Percentiles rank a stretch among this genome's conserved stretches.
These are phyloP conservation scores for Diorhabda carinulata DNA, from an alignment of 1,140 invertebrate species.

Conservation along the genomic window DNA sequence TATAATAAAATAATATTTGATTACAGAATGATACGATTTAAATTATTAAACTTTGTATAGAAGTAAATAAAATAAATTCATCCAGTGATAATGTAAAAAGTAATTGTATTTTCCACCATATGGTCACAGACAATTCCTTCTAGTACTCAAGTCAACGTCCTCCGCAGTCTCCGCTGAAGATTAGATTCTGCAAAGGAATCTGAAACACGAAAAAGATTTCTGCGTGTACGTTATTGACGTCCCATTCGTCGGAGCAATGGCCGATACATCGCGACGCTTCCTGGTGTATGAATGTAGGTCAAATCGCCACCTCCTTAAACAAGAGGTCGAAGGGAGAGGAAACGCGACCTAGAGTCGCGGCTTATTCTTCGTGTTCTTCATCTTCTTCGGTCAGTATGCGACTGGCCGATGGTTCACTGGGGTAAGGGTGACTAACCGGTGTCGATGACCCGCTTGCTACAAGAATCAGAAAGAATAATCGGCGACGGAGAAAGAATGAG, in stretches of 20 bases:
- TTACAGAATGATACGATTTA: too few species aligned
- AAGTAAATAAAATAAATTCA: too few species aligned
- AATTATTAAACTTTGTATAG: too few species aligned
- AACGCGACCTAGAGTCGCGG: constrained; percentile 36
- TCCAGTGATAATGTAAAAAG: too few species aligned
- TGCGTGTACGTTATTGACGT: constrained; percentile 1
- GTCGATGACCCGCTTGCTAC: constrained; percentile 26
- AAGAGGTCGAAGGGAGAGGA: constrained; percentile 21
- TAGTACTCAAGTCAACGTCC: not conserved
- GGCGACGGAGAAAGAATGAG: not conserved
- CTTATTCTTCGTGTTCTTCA: not conserved
- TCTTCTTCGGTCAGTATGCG: constrained; percentile 43
- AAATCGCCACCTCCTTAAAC: constrained; percentile 37
- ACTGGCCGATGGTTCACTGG: constrained; percentile 46
- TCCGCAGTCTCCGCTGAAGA: not conserved
- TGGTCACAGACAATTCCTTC: not conserved
- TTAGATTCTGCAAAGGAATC: not conserved
- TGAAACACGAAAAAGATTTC: not conserved
- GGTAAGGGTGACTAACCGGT: constrained; percentile 47
- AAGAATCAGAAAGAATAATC: not conserved
- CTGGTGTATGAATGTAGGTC: constrained; percentile 46
- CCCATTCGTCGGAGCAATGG: constrained; percentile 7
- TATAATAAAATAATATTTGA: too few species aligned
- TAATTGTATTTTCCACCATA: not conserved
- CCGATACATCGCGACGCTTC: constrained; percentile 44